Base-by-base conservation (phyloP, 2,113 vertebrate species). In the Cephalophus harveyi region DNA sequence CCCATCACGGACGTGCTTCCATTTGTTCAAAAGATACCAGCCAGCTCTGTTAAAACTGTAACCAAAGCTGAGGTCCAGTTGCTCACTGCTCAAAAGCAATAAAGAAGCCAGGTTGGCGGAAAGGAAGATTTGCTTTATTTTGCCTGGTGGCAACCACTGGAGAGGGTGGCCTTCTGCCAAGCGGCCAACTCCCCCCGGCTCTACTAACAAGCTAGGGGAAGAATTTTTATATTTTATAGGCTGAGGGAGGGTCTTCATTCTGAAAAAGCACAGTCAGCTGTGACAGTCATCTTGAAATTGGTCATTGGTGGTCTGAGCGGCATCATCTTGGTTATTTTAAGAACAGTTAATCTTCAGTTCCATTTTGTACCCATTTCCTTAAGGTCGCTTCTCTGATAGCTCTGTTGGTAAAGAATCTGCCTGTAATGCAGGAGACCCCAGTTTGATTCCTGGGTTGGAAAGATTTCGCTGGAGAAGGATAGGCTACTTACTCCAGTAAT, bases 171-270 rank as follows among this genome's bases (percentile, higher is more conserved):
- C 17, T 71, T 71, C n/a, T 67, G n/a, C n/a, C 17, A 10, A 21
- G n/a, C 8, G 64, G n/a, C 33, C 64, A 36, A 67, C n/a, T 36
- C 17, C 8, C 13, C 27, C 55, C 1, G 0, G 0, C n/a, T 71
- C 2, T 36, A 6, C 9, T 71, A 36, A 36, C 64, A 21, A 5
- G 21, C 64, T 11, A 36, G 64, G 64, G 64, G 64, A 71, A 36
- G 64, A 36, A 5, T 36, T 11, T 36, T 36, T 36, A 11, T 36
- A 21, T 71, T 71, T 71, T 36, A 71, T 36, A 21, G 64, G n/a
- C 4, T 36, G 64, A 71, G 17, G n/a, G n/a, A 71, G 17, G 9
- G 9, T 36, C 9, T 36, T 17, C n/a, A 21, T 21, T 33, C 8
- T 21, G 17, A 67, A 21, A 36, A 19, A 36, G n/a, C 9, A 36